Evolutionary conservation across 2,113 vertebrate genomes (phyloP), one percentile per base, ranked within the genome.

Genomic region (Otis tarda): DNA sequence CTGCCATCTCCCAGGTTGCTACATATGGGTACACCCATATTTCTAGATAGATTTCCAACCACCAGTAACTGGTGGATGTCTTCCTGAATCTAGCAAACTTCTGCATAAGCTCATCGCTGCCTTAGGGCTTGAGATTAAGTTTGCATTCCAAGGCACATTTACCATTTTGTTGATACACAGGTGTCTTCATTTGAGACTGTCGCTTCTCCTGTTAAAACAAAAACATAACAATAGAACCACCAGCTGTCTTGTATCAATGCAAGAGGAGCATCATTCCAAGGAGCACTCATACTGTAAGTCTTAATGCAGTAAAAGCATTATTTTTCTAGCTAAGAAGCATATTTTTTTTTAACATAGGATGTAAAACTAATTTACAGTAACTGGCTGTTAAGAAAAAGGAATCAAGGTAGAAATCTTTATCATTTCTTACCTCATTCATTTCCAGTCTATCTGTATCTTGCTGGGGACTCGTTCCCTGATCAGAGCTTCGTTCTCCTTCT

Each of bases 101-200:
- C 45, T 45, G 27, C 71, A 39, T 35, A 43, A 75, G 20, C 25
- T 69, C 63, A 22, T 33, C 8, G 33, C n/a, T 31, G 39, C 55
- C 69, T 69, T 35, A 68, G 18, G 83, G 17, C 31, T 27, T 10
- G 10, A 53, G n/a, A 71, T 59, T 20, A 31, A 43, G 64, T 49
- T 18, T 55, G 73, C 35, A 70, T 31, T 64, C 39, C 73, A 75
- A 77, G 59, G 74, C 37, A 85, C 21, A 81, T 91, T 94, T 98
- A 99, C 99, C 99, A 3, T 99, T 99, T 93, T 99, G 99, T 94
- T 99, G 99, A 96, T 99, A 99, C 56, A 99, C 98, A 0, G 98
- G 98, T 70, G 99, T 98, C n/a, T 98, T 97, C 56, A 95, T 96
- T 35, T 98, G 98, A 71, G 98, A 97, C 75, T 98, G 98, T n/a